Evolutionary conservation across 1,140 invertebrate genomes (phyloP).

Genomic region (Drosophila lacertosa): DNA sequence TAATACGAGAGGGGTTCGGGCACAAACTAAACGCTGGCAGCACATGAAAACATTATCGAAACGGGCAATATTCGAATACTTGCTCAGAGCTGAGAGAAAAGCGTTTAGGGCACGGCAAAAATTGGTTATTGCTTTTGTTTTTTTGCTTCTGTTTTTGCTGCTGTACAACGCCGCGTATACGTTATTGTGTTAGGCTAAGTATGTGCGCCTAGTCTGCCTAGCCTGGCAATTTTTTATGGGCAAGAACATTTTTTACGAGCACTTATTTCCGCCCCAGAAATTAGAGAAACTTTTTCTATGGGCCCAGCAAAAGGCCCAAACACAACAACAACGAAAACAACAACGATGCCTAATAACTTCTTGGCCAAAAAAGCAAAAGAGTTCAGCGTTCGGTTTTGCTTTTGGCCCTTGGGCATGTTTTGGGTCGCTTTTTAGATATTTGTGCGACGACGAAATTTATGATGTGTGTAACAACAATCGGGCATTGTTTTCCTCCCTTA

Average conservation of each 20-base stretch:
- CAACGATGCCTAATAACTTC: slow-evolving; percentile 48
- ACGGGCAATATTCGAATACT: slow-evolving; percentile 38
- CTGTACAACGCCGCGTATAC: slow-evolving; percentile 26
- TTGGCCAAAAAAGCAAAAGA: slow-evolving; percentile 48
- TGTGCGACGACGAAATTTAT: slow-evolving; percentile 59
- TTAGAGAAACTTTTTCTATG: slow-evolving; percentile 70
- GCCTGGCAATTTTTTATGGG: slow-evolving; percentile 59
- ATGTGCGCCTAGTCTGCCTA: not conserved
- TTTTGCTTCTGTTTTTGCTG: not conserved
- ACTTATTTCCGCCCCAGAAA: slow-evolving; percentile 83
- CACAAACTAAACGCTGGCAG: slow-evolving; percentile 55
- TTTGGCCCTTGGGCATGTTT: slow-evolving; percentile 7
- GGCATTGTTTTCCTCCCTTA: slow-evolving; percentile 43
- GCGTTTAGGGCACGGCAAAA: slow-evolving; percentile 52
- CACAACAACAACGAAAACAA: not conserved
- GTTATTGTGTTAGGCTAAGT: slow-evolving; percentile 22
- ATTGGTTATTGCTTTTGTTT: slow-evolving; percentile 47
- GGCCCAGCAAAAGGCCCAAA: slow-evolving; percentile 24
- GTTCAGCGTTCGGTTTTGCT: slow-evolving; percentile 15
- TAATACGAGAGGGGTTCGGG: slow-evolving; percentile 7
- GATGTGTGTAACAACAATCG: slow-evolving; percentile 80
- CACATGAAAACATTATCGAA: slow-evolving; percentile 72
- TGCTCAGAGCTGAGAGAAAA: slow-evolving; percentile 41
- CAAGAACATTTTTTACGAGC: slow-evolving; percentile 77
- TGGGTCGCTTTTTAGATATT: slow-evolving; percentile 3